Evolutionary conservation across 2,113 vertebrate genomes (phyloP).

Genomic region (Acinonyx jubatus): DNA sequence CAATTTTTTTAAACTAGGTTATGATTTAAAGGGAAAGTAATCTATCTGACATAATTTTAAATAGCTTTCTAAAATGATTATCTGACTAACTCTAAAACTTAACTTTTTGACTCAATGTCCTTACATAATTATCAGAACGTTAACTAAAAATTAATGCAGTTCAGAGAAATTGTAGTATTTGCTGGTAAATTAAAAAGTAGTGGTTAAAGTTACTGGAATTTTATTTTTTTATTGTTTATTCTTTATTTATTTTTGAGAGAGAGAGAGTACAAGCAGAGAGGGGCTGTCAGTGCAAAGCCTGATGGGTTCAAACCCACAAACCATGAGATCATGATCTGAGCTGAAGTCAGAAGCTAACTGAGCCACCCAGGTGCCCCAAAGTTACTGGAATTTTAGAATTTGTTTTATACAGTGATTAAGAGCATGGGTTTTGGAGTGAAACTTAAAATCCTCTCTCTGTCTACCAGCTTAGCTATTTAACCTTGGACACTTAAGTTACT

Average conservation of each 20-base stretch:
- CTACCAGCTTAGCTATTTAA: neutral
- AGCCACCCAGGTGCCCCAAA: neutral
- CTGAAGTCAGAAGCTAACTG: no score
- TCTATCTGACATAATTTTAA: neutral
- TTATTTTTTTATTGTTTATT: neutral
- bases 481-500: neutral
- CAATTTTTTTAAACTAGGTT: neutral
- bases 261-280: no score
- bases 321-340: no score
- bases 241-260: no score
- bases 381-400: neutral
- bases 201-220: conserved; percentile 3
- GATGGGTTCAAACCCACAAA: no score
- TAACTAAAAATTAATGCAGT: neutral
- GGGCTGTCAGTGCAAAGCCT: no score
- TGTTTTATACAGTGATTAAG: neutral
- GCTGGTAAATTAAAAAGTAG: neutral
- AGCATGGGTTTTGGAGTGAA: neutral
- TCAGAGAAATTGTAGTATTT: neutral
- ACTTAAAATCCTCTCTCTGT: neutral
- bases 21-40: neutral
- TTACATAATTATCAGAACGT: neutral
- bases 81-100: neutral
- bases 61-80: neutral
- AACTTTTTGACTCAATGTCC: neutral